Evolutionary conservation across 2,113 vertebrate species (phyloP).

Genomic region (Meriones unguiculatus): DNA sequence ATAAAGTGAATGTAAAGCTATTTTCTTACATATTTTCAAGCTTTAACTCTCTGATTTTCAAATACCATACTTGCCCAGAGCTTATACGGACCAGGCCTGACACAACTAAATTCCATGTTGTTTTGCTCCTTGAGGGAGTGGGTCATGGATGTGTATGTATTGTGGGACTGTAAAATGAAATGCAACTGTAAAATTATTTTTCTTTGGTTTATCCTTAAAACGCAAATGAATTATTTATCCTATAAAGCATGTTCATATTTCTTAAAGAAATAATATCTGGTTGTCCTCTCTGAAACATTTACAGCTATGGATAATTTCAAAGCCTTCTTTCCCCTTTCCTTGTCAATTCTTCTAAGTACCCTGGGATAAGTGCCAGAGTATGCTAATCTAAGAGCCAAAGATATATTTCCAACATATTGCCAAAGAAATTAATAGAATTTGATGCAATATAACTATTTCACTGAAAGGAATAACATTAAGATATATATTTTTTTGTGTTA

Average conservation of each 20-base stretch:
- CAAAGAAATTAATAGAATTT: constrained; percentile 72
- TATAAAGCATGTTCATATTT: neutral
- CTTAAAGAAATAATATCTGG: neutral
- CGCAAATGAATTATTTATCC: neutral
- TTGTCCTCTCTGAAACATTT: neutral
- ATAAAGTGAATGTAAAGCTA: neutral
- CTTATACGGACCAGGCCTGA: neutral
- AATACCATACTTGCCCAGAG: neutral
- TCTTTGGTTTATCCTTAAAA: neutral
- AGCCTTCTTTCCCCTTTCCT: neutral
- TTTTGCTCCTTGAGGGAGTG: neutral
- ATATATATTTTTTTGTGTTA: constrained; percentile 23
- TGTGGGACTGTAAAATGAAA: neutral
- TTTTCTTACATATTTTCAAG: neutral
- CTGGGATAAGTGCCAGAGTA: constrained; percentile 45
- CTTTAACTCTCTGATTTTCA: constrained; percentile 5
- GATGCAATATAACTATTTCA: constrained; percentile 41
- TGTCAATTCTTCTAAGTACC: constrained; percentile 61
- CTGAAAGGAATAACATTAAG: constrained; percentile 29
- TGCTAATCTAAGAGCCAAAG: constrained; percentile 43
- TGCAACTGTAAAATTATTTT: neutral
- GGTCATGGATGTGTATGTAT: neutral
- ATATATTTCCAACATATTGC: constrained; percentile 57
- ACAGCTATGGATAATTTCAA: neutral
- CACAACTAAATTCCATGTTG: neutral